Evolutionary conservation across 92 coral and sea anemone genomes (phyloP), one percentile per base, ranked within the genome.

Genomic region (Umimayanthus chanpuru): DNA sequence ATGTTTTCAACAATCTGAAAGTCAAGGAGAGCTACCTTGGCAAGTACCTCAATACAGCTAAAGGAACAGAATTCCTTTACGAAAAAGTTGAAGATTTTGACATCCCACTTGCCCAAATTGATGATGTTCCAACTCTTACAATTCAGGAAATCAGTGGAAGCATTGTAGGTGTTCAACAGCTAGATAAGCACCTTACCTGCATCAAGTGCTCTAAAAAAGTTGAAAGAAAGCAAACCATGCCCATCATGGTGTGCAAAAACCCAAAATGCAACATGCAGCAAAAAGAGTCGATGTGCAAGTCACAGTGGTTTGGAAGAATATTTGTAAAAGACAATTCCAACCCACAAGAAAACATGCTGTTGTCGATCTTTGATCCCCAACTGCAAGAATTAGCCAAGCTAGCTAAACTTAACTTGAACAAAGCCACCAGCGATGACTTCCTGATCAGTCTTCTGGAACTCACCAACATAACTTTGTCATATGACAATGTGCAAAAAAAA

Each of bases 31-130:
- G 82, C 82, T 40, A 43, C 30, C 41, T 39, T 8, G 82, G 82
- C 61, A 40, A 44, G 82, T 78, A 79, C 41, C 83, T 79, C 83
- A 79, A 79, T 79, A 79, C 83, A 79, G 28, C 83, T 18, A 79
- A 79, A 79, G 64, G 66, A 40, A 79, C 66, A 15, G 83, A 79
- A 43, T 43, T 79, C 83, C n/a, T 12, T 43, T 79, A 28, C 68
- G 50, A 79, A 30, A 15, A 73, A 29, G 77, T 73, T 30, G 44
- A 73, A 73, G 44, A 30, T 30, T 73, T 73, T 73, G 25, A 9
- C 12, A 18, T 30, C 44, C 44, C 44, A 73, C 77, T 73, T 73
- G 77, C 77, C 77, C 77, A 73, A 25, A 25, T 72, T 72, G 40
- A 64, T 64, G 68, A 64, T 1, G 68, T 72, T 72, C 76, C 76